Conservation (phyloP, 2,113 vertebrate genomes). For the Dicaeum eximium region DNA sequence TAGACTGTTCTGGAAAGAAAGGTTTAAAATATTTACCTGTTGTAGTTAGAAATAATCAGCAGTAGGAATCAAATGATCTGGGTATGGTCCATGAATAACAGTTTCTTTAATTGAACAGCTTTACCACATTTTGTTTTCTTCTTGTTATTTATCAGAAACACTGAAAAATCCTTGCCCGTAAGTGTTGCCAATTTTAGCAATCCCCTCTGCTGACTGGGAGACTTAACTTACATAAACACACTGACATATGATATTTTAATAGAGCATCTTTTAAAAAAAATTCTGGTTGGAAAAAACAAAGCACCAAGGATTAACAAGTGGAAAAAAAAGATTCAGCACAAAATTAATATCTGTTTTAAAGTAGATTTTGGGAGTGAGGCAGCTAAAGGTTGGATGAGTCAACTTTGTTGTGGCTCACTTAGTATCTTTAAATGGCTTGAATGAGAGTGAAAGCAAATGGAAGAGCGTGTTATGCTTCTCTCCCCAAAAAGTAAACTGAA, state of each 20-base stretch:
- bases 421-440: background rate
- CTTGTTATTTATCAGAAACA: background rate
- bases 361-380: background rate
- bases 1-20: background rate
- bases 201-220: background rate
- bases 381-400: background rate
- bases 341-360: background rate
- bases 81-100: background rate
- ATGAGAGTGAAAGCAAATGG: background rate
- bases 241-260: background rate
- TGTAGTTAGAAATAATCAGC: background rate
- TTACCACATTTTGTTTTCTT: slow-evolving; percentile 29
- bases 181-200: slow-evolving; percentile 14
- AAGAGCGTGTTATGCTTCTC: background rate
- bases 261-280: background rate
- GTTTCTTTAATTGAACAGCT: background rate
- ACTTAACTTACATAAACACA: slow-evolving; percentile 10
- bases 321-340: background rate
- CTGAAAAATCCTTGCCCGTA: background rate
- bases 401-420: background rate
- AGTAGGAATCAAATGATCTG: background rate
- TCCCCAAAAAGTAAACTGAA: background rate
- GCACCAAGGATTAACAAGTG: background rate
- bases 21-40: slow-evolving; percentile 35
- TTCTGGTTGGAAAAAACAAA: background rate